Conservation (phyloP, 2,888 invertebrate species). For the Orthosia gracilis region DNA sequence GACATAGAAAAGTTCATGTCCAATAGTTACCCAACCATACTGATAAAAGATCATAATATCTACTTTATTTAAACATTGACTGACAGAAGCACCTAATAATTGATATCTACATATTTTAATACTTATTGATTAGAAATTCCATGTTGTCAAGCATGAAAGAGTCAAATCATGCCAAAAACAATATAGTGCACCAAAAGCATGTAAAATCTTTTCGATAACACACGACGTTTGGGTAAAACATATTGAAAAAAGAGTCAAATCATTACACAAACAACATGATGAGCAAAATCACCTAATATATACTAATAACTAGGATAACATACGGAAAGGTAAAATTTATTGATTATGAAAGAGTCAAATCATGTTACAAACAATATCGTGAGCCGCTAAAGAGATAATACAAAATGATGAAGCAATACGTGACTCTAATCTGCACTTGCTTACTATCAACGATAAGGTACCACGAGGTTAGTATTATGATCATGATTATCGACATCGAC, state of each 20-base stretch:
- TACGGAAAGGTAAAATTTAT: too few species aligned
- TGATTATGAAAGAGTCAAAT: conserved; percentile 15
- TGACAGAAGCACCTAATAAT: conserved; percentile 30
- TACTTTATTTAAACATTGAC: neutral
- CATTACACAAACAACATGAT: neutral
- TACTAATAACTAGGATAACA: conserved; percentile 3
- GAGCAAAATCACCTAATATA: neutral
- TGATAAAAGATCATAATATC: conserved; percentile 12
- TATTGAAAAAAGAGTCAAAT: neutral
- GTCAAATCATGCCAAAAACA: neutral
- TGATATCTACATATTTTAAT: neutral
- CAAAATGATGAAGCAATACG: conserved; percentile 35
- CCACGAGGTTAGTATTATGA: conserved; percentile 28
- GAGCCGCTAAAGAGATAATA: conserved; percentile 5
- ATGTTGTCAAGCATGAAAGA: neutral
- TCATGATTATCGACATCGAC: conserved; percentile 35
- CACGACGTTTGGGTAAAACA: neutral
- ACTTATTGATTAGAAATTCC: neutral
- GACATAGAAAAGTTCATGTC: conserved; percentile 81
- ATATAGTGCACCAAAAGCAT: neutral
- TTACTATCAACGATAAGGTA: conserved; percentile 35
- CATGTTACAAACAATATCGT: conserved; percentile 22
- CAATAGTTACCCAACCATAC: conserved; percentile 53
- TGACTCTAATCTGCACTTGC: conserved; percentile 35
- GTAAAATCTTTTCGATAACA: neutral